These are phyloP conservation scores for Acanthiza pusilla DNA, from an alignment of 2,797 vertebrate species.

Conservation along the genomic window DNA sequence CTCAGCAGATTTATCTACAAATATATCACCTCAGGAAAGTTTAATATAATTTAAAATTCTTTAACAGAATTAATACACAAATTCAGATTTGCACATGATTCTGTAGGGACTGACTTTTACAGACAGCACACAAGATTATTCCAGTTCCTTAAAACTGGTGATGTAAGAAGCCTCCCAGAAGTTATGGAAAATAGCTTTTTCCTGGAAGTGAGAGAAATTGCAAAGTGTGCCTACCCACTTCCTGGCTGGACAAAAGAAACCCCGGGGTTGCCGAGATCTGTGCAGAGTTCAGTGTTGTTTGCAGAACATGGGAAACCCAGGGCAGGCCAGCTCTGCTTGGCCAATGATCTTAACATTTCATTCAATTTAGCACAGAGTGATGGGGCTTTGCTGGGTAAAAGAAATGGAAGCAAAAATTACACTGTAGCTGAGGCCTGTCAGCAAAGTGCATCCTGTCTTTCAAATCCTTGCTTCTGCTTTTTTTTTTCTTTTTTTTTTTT, in stretches of 20 bases:
- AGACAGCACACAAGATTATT: not conserved
- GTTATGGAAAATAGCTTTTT: not conserved
- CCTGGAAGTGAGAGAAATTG: not conserved
- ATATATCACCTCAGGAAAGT: not conserved
- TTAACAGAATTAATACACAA: not conserved
- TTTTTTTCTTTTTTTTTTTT: not conserved
- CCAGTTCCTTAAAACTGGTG: not conserved
- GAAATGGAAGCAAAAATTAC: not conserved
- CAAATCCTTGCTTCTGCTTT: not conserved
- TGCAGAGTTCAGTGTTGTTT: not conserved
- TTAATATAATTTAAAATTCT: not conserved
- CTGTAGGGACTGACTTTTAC: not conserved
- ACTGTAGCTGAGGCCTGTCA: not conserved
- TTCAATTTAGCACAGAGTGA: not conserved
- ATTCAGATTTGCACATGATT: not conserved
- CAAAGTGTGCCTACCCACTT: not conserved
- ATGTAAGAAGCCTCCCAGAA: not conserved
- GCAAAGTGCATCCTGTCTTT: not conserved
- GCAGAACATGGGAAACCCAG: not conserved
- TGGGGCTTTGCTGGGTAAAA: not conserved
- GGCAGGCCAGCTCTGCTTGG: not conserved
- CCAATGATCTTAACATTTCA: fast-evolving
- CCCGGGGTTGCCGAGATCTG: not conserved
- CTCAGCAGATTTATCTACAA: not conserved
- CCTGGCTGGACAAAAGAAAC: not conserved